Conservation (phyloP, 2,888 invertebrate genomes). For the Andrena trimmerana region DNA sequence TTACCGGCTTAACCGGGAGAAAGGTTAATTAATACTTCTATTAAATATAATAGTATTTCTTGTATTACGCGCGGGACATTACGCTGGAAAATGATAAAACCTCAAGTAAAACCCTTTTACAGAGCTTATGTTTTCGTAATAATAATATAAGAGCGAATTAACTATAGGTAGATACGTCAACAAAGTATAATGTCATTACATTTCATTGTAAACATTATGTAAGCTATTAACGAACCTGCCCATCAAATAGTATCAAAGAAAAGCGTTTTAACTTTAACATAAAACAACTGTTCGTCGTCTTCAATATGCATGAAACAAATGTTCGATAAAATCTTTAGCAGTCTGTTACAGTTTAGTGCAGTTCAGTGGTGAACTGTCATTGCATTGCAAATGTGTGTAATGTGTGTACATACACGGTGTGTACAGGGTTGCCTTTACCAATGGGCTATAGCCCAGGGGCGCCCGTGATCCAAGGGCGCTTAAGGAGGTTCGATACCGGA, state of each 20-base stretch:
- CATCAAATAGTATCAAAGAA: not conserved
- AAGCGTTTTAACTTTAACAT: not conserved
- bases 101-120: not conserved
- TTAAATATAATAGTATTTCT: not conserved
- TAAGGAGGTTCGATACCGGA: too few species aligned
- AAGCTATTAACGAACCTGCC: slow-evolving; percentile 32
- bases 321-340: not conserved
- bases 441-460: too few species aligned
- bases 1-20: not conserved
- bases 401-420: not conserved
- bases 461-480: too few species aligned
- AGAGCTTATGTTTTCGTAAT: not conserved
- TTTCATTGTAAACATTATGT: slow-evolving; percentile 10
- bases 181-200: not conserved
- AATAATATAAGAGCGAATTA: not conserved
- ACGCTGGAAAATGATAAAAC: not conserved
- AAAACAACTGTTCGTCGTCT: not conserved
- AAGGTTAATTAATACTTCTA: not conserved
- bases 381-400: too few species aligned
- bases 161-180: not conserved
- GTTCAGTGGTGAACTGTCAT: not conserved
- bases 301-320: not conserved
- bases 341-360: not conserved
- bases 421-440: too few species aligned
- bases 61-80: not conserved